Conservation (phyloP, 2,113 vertebrate genomes). For the Hippoglossus stenolepis region DNA sequence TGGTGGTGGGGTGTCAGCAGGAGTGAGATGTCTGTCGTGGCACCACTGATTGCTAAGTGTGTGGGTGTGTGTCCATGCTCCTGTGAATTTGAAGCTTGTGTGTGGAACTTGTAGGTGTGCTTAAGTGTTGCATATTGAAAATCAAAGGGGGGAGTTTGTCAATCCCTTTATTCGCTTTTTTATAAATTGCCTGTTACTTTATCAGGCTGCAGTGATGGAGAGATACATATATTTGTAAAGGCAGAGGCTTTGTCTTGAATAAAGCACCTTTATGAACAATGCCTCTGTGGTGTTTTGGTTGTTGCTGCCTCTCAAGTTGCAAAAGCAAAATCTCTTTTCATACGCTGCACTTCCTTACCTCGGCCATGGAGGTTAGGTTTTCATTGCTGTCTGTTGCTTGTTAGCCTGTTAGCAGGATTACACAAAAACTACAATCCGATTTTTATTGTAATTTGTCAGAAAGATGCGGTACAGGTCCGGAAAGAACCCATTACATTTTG, state of each 20-base stretch:
- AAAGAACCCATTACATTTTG: too few relatives aligned
- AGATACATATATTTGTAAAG: not conserved
- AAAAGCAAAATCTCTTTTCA: not conserved
- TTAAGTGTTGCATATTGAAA: slow-evolving; percentile 21
- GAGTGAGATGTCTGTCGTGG: slow-evolving; percentile 74
- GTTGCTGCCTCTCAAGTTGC: not conserved
- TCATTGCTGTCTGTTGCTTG: too few relatives aligned
- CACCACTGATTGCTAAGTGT: slow-evolving; percentile 68
- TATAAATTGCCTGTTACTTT: not conserved
- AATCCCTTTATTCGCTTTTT: not conserved
- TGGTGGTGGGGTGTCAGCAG: slow-evolving; percentile 68
- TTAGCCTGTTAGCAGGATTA: too few relatives aligned
- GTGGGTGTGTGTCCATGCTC: slow-evolving; percentile 58
- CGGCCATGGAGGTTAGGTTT: not conserved
- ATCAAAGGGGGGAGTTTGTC: not conserved
- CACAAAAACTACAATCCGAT: too few relatives aligned
- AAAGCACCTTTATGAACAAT: not conserved
- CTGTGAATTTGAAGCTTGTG: slow-evolving; percentile 39
- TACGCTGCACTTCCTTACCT: not conserved
- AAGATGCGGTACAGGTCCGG: too few relatives aligned
- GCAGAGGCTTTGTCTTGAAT: not conserved
- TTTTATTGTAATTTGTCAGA: too few relatives aligned
- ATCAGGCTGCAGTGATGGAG: not conserved
- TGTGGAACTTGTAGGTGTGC: slow-evolving; percentile 14
- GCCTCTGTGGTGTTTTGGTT: not conserved